Base-by-base conservation (phyloP, 1,140 invertebrate species). In the Ephestia elutella region DNA sequence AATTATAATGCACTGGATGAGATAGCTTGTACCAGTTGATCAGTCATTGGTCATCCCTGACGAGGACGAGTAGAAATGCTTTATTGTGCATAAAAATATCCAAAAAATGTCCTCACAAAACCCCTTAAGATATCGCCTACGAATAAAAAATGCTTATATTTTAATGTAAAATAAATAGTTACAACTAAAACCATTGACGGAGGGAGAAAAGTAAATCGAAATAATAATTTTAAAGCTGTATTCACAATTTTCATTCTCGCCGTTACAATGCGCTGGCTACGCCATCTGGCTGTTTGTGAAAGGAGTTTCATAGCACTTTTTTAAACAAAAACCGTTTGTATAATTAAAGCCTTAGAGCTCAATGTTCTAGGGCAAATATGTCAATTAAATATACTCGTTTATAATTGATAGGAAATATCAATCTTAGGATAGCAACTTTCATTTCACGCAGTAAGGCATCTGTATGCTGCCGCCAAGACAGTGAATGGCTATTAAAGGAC, bases 21-120 rank as follows among this genome's bases (percentile, higher is more conserved):
- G 78, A 70, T 80, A 81, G 70, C 75, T 83, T 83, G 80, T 83
- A 85, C 78, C 81, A 80, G 80, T 78, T 73, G 69, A 56, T 82
- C 81, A 86, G 76, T 84, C 80, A 66, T 15, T 9, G 66, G 58
- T 54, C 62, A 63, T 67, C 68, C 65, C 65, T 54, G 51, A 56
- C 58, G 61, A 63, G 75, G 78, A 76, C 76, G 66, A 71, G 66
- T 75, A 59, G 62, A 86, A 84, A 86, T 84, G 81, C 83, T 75
- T 78, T 75, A 67, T 85, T 87, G 82, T 82, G 82, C 84, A 82
- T 78, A 75, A 75, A 75, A 70, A 74, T 76, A 76, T 77, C 68
- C 57, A 74, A 74, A 77, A 74, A 67, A 67, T 48, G 21, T 57
- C 71, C 70, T 75, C 72, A 76, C 71, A 75, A 75, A 73, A 65